phyloP scores from a whole-genome alignment of 2,113 vertebrate genomes.

The Hucho hucho region DNA sequence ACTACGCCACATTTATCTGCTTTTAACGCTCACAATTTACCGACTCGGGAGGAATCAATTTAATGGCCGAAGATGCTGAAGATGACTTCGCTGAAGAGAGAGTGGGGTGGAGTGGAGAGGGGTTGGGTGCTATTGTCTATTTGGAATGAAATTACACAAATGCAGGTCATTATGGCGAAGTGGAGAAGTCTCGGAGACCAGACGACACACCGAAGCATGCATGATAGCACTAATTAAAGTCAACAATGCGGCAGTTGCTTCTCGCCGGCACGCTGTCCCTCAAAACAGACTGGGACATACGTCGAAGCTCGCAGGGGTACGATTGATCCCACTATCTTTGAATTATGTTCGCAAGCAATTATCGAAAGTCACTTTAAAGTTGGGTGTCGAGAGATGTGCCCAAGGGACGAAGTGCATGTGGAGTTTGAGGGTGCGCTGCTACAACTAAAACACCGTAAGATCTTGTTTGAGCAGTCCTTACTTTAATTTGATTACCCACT shows the following conservation, averaged over 20 bases:
- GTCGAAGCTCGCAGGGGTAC: background rate
- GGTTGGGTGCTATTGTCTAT: background rate
- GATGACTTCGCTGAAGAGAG: background rate
- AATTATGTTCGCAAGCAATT: conserved; percentile 17
- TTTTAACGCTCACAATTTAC: conserved; percentile 26
- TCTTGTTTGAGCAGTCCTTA: conserved; percentile 51
- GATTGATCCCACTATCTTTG: conserved; percentile 36
- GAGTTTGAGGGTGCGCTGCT: background rate
- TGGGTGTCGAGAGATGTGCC: conserved; percentile 15
- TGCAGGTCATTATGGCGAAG: conserved; percentile 44
- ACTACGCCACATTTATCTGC: conserved; percentile 7
- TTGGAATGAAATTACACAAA: conserved; percentile 17
- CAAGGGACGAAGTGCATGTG: conserved; percentile 16
- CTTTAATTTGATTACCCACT: conserved; percentile 60
- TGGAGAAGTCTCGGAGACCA: conserved; percentile 17
- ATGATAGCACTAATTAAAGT: conserved; percentile 51
- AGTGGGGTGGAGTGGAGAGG: background rate
- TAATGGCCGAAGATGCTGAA: background rate
- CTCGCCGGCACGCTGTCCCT: conserved; percentile 22
- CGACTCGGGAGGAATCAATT: conserved; percentile 11
- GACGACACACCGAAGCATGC: conserved; percentile 36
- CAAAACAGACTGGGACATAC: conserved; percentile 26
- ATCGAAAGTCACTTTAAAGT: conserved; percentile 18
- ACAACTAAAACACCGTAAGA: conserved; percentile 10
- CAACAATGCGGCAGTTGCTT: conserved; percentile 21